phyloP scores from a whole-genome alignment of 2,797 vertebrate genomes.

The Lacerta agilis region DNA sequence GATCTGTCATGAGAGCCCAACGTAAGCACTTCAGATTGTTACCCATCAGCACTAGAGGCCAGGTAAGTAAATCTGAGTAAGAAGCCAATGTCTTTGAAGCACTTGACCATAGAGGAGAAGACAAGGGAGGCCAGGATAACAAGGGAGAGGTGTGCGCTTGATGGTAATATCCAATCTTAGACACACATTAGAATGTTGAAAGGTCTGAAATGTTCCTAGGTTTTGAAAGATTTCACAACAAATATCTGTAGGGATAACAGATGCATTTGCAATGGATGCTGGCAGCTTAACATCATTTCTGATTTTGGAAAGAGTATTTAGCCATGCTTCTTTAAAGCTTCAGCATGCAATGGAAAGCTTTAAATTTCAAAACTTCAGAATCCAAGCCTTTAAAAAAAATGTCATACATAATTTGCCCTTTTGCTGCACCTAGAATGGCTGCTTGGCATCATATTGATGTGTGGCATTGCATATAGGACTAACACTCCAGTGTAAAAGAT shows the following conservation, averaged over 20 bases:
- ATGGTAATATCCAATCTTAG: not conserved
- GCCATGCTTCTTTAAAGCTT: not conserved
- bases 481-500: not conserved
- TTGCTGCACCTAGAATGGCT: not conserved
- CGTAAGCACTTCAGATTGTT: too few species aligned
- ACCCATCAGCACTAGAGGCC: too few species aligned
- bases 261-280: not conserved
- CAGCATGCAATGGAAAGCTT: not conserved
- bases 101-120: not conserved
- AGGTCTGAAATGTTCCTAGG: not conserved
- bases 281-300: not conserved
- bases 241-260: not conserved
- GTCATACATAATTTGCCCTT: not conserved
- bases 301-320: not conserved
- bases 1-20: too few species aligned
- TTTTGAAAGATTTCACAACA: not conserved
- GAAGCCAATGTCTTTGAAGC: not conserved
- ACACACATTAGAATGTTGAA: not conserved
- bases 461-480: not conserved
- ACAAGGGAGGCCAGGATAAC: not conserved
- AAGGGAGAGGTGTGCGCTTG: not conserved
- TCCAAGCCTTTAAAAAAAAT: not conserved
- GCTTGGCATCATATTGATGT: not conserved
- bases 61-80: too few species aligned
- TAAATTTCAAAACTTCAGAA: not conserved